phyloP scores from a whole-genome alignment of 2,797 vertebrate genomes.

The Sciaenops ocellatus region DNA sequence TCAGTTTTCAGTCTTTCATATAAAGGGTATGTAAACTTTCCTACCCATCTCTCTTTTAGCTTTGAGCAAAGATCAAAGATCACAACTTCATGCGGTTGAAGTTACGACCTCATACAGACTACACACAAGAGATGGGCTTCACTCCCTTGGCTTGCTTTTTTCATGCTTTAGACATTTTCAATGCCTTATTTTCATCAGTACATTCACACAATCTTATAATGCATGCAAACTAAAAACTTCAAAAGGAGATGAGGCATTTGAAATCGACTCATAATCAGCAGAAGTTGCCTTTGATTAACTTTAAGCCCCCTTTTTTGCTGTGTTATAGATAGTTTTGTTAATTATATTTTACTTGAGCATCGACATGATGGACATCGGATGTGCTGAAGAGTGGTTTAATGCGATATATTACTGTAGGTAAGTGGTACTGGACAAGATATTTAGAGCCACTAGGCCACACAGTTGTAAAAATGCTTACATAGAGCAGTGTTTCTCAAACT shows the following conservation, averaged over 20 bases:
- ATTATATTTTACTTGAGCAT: background rate
- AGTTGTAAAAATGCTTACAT: conserved; percentile 9
- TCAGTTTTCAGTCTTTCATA: background rate
- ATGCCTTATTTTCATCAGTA: background rate
- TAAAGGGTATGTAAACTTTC: background rate
- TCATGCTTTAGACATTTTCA: background rate
- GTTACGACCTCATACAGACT: background rate
- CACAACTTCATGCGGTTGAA: background rate
- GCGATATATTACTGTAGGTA: background rate
- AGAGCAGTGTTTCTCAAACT: background rate
- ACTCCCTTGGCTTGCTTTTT: background rate
- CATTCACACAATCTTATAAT: background rate
- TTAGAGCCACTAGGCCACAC: background rate
- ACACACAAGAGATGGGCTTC: background rate
- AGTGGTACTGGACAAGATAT: conserved; percentile 7
- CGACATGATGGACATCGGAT: background rate
- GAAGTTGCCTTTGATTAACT: conserved; percentile 11
- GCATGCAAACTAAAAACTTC: conserved; percentile 13
- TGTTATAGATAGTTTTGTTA: background rate
- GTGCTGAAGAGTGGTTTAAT: background rate
- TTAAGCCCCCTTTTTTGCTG: background rate
- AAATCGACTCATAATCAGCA: background rate
- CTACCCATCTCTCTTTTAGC: background rate
- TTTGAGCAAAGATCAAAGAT: background rate
- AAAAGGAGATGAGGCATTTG: background rate